A percentile compares a stretch with the other conserved stretches of the same genome.
Conservation (phyloP, 2,797 vertebrate species). For the Lemur catta region DNA sequence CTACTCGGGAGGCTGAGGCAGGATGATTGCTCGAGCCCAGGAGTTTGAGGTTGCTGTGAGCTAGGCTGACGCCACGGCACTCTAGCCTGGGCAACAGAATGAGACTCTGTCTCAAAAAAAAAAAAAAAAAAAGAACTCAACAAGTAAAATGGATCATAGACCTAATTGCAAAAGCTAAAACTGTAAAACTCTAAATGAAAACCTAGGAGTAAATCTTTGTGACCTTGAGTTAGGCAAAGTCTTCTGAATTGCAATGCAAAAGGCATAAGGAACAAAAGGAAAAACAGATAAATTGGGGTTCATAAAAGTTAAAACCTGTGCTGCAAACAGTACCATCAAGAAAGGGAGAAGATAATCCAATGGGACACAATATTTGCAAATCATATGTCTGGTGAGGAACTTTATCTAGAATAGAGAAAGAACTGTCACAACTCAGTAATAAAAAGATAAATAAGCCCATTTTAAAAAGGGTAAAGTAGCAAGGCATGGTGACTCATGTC, state of each 20-base stretch:
- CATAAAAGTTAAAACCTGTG: not conserved
- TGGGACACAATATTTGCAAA: not conserved
- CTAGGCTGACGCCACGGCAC: too few species aligned
- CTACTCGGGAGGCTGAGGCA: too few species aligned
- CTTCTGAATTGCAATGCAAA: not conserved
- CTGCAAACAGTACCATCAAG: not conserved
- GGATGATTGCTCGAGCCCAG: too few species aligned
- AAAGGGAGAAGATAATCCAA: not conserved
- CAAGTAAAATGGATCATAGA: not conserved
- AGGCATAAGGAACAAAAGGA: not conserved
- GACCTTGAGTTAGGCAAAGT: not conserved
- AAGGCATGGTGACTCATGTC: not conserved
- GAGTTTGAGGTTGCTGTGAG: too few species aligned
- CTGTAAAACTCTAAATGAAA: not conserved
- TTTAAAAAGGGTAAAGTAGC: not conserved
- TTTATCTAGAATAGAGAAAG: not conserved
- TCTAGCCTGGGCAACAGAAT: too few species aligned
- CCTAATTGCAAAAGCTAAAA: not conserved
- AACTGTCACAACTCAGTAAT: not conserved
- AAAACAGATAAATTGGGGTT: not conserved
- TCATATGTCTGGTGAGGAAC: not conserved
- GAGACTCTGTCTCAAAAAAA: too few species aligned
- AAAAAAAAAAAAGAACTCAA: not conserved
- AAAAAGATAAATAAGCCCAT: not conserved
- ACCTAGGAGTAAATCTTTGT: not conserved